phyloP scores from a whole-genome alignment of 2,888 invertebrate genomes.

The Gnatocerus cornutus region DNA sequence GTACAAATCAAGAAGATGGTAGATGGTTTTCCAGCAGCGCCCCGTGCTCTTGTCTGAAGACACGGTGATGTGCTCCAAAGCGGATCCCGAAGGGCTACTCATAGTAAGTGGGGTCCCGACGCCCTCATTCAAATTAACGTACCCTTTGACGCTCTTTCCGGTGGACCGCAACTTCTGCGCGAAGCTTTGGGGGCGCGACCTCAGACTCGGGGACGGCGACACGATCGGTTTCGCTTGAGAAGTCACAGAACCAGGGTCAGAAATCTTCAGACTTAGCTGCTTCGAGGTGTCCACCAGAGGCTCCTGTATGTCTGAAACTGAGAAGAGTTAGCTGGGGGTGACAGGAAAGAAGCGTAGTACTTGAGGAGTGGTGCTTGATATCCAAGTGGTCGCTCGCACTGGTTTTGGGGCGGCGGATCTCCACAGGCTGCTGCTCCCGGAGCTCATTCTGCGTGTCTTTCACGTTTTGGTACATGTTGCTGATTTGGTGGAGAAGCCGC shows the following conservation, averaged over 20 bases:
- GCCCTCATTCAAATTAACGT: slow-evolving; percentile 87
- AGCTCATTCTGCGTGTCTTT: slow-evolving; percentile 95
- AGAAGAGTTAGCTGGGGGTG: neutral
- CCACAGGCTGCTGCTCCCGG: slow-evolving; percentile 79
- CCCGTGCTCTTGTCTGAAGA: slow-evolving; percentile 72
- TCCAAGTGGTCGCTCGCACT: slow-evolving; percentile 69
- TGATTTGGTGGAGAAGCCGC: slow-evolving; percentile 94
- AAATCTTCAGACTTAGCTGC: slow-evolving; percentile 69
- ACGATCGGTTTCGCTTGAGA: slow-evolving; percentile 69
- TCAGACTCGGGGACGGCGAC: slow-evolving; percentile 74
- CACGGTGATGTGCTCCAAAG: slow-evolving; percentile 72
- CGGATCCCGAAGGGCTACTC: slow-evolving; percentile 77
- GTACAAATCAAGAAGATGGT: slow-evolving; percentile 92
- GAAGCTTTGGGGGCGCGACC: slow-evolving; percentile 87
- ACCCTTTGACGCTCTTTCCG: slow-evolving; percentile 88
- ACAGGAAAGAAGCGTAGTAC: slow-evolving; percentile 68
- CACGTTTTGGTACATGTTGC: slow-evolving; percentile 98
- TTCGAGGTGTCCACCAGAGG: slow-evolving; percentile 72
- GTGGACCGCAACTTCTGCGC: slow-evolving; percentile 91
- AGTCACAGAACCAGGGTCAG: slow-evolving; percentile 67
- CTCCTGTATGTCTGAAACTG: slow-evolving; percentile 79
- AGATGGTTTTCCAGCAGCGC: slow-evolving; percentile 96
- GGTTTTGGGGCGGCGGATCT: slow-evolving; percentile 68
- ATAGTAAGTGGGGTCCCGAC: slow-evolving; percentile 81
- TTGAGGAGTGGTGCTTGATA: slow-evolving; percentile 77